These are phyloP conservation scores for Tenthredo livida DNA, from an alignment of 2,888 invertebrate genomes.

Conservation along the genomic window DNA sequence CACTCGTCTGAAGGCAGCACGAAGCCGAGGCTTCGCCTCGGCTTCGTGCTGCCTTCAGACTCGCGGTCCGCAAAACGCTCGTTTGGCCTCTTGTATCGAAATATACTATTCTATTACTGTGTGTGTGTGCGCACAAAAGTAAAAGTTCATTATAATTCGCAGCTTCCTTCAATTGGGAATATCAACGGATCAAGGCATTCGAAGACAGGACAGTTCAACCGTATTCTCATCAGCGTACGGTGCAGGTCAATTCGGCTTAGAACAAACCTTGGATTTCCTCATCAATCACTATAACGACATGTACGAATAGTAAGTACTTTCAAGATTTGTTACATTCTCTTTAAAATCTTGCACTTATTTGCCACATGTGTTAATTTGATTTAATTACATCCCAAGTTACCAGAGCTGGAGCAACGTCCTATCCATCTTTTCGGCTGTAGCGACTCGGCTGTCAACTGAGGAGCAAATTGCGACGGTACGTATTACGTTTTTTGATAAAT, in stretches of 20 bases:
- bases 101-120: too few species aligned
- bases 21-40: too few species aligned
- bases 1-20: too few species aligned
- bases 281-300: conserved; percentile 59
- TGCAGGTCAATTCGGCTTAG: conserved; percentile 65
- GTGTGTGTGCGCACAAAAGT: not conserved
- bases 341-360: not conserved
- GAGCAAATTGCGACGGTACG: conserved; percentile 64
- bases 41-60: too few species aligned
- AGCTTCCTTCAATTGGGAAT: conserved; percentile 61
- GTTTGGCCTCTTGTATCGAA: too few species aligned
- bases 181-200: conserved; percentile 61
- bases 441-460: conserved; percentile 60
- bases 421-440: conserved; percentile 62
- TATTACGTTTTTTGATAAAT: not conserved
- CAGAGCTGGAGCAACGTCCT: conserved; percentile 64
- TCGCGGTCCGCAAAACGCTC: too few species aligned
- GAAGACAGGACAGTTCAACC: conserved; percentile 74
- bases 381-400: conserved; percentile 59
- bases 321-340: conserved; percentile 22
- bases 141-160: not conserved
- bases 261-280: conserved; percentile 63
- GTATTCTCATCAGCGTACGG: conserved; percentile 74
- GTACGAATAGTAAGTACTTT: conserved; percentile 65
- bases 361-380: conserved; percentile 23